Conservation (phyloP, 37 sponge, comb jelly and placozoan genomes). For the Axinella damicornis region DNA sequence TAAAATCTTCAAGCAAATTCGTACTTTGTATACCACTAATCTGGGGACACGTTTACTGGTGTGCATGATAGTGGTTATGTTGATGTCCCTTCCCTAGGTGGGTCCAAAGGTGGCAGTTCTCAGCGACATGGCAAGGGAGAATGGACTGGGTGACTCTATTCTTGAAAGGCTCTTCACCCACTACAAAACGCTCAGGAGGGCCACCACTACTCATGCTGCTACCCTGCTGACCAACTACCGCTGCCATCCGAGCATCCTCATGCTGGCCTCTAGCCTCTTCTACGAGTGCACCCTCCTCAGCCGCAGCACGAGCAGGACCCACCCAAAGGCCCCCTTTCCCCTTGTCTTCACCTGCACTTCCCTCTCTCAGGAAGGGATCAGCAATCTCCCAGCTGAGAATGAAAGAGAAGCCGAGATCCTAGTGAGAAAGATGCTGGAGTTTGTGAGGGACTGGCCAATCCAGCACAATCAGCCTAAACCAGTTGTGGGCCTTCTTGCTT, state of each 20-base stretch:
- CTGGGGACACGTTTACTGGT: not conserved
- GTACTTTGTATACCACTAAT: no score
- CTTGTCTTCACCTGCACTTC: slow-evolving; percentile 69
- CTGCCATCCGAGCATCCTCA: slow-evolving; percentile 64
- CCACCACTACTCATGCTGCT: not conserved
- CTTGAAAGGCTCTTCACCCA: slow-evolving; percentile 52
- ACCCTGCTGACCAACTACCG: slow-evolving; percentile 67
- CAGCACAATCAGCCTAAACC: slow-evolving; percentile 4
- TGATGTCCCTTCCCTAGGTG: slow-evolving; percentile 59
- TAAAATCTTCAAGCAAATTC: no score
- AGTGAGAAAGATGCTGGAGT: not conserved
- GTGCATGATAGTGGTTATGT: not conserved
- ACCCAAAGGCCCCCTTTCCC: slow-evolving; percentile 50
- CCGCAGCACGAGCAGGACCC: not conserved
- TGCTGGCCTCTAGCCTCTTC: slow-evolving; percentile 71
- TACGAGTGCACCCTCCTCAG: slow-evolving; percentile 65
- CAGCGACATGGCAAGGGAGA: slow-evolving; percentile 51
- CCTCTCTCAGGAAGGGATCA: not conserved
- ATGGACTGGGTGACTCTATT: slow-evolving; percentile 70
- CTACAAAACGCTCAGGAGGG: slow-evolving; percentile 14
- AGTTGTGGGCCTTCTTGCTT: not conserved
- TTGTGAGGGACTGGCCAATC: slow-evolving; percentile 22
- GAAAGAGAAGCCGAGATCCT: slow-evolving; percentile 31
- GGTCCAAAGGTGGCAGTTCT: slow-evolving; percentile 75
- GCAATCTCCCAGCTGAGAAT: not conserved